Base-by-base conservation (phyloP, 2,888 invertebrate species). In the Choreutis nemorana region DNA sequence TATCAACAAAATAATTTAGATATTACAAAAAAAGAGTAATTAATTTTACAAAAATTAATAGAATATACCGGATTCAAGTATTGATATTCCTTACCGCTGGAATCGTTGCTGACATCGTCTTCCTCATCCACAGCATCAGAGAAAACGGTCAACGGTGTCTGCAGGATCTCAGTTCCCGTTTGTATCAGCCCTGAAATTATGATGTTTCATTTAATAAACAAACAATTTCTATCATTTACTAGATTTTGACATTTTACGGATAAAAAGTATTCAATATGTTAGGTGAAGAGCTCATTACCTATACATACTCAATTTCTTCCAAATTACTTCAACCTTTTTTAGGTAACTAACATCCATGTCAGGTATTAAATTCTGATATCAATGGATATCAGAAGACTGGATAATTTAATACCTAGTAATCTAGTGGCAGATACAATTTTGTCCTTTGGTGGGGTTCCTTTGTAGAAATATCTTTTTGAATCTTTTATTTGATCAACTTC, bases 101-200 rank as follows among this genome's bases (percentile, higher is more conserved):
- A 71, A 21, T 75, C 77, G 1, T 50, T 67, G 33, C 73, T 73
- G 63, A 73, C 64, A 0, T 72, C 68, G 28, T 75, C 75, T 9
- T 77, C 77, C 41, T 77, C 75, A 36, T 75, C 77, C 1, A 47
- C 44, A 0, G 55, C 44, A 22, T 70, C 71, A 0, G 60, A 56
- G 40, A 77, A 75, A 1, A 71, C 71, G 0, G 68, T 48, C 10
- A 75, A 29, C 0, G 78, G 70, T 0, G 70, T 45, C 28, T 65
- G 66, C 1, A 78, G 44, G 2, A 77, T 70, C 35, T 77, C 78
- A 0, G 54, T 47, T 2, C 63, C 58, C 0, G 68, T 30, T 24
- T 62, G 70, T 44, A 77, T 61, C 3, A 77, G 39, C 1, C 70
- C 77, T 77, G 37, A 0, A 58, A 54, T 11, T 31, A 23, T 18